A percentile compares a stretch with the other conserved stretches of the same genome.
phyloP scores from a whole-genome alignment of 2,888 invertebrate genomes.

The Caenorhabditis sulstoni region DNA sequence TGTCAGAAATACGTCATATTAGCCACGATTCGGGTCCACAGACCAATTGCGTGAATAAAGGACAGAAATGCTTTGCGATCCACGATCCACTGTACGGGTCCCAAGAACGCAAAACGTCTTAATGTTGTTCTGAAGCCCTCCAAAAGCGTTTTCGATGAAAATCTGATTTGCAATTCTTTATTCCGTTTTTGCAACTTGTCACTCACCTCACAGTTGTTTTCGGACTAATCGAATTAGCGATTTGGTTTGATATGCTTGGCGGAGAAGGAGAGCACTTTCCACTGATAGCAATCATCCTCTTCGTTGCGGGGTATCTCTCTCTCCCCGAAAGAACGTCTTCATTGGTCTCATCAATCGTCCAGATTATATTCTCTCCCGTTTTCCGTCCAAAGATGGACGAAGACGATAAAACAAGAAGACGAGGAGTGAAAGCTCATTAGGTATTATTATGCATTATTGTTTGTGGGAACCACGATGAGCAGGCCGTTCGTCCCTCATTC shows the following conservation, averaged over 20 bases:
- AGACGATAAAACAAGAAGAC: conserved; percentile 36
- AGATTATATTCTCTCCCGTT: conserved; percentile 35
- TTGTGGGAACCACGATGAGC: conserved; percentile 54
- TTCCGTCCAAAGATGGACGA: conserved; percentile 22
- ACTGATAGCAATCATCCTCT: conserved; percentile 39
- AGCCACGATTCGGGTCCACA: conserved; percentile 31
- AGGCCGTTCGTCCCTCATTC: neutral
- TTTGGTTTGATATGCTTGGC: conserved; percentile 27
- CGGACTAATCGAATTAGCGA: conserved; percentile 50
- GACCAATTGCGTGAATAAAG: too few relatives aligned
- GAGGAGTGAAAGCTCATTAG: conserved; percentile 55
- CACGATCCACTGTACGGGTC: too few relatives aligned
- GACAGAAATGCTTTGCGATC: too few relatives aligned
- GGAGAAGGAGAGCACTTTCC: conserved; percentile 1
- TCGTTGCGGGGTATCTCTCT: conserved; percentile 26
- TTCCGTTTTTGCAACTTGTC: conserved; percentile 14
- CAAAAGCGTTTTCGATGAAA: too few relatives aligned
- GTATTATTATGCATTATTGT: conserved; percentile 57
- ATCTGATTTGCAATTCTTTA: too few relatives aligned
- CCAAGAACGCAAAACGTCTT: too few relatives aligned
- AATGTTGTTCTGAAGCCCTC: too few relatives aligned
- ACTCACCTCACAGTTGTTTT: conserved; percentile 34
- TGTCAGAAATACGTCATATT: conserved; percentile 29
- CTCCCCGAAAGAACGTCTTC: conserved; percentile 32
- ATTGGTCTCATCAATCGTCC: conserved; percentile 24